Base-by-base conservation (phyloP, 2,888 invertebrate genomes). In the Ichneumoninae sp. region DNA sequence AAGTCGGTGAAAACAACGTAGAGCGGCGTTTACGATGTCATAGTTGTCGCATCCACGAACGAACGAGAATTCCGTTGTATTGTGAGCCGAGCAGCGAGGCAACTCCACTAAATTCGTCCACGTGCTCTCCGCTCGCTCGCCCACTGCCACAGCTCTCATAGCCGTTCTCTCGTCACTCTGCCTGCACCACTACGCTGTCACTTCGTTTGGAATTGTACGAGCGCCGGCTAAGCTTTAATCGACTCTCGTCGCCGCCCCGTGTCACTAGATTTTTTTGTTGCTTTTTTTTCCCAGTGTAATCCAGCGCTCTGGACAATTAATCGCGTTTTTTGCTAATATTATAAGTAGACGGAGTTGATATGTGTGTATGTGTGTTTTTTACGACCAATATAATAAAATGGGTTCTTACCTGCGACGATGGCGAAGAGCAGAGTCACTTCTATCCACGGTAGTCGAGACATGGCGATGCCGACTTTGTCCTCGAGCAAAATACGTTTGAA, bases 391-490 rank as follows among this genome's bases (percentile, higher is more conserved):
- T 26, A 10, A n/a, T 70, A 16, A 16, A 40, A 33, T 30, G 7
- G 65, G 71, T 71, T 76, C 92, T 92, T 89, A 92, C 92, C 91
- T 89, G 89, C 84, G 71, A 92, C 86, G 77, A 81, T 79, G 82
- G 89, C 78, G 81, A 91, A 86, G 68, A 88, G 86, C 82, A 92
- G 71, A 60, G 86, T 80, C 66, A 90, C 87, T 77, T 83, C 87
- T 88, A 92, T 90, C 92, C 92, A 92, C 87, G 89, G 90, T 89
- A 90, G 87, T 86, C 88, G 88, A 87, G 87, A 80, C 92, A 91
- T 92, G 87, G 85, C 81, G 85, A 54, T 22, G 54, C 22, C 1
- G 57, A 83, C 71, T 76, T 65, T 13, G n/a, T 65, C 26, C 30
- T 80, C 13, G 30, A 65, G 50, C n/a, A 26, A 57, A 26, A 1